phyloP scores from a whole-genome alignment of 2,888 invertebrate genomes.

The Hirtodrosophila duncani region DNA sequence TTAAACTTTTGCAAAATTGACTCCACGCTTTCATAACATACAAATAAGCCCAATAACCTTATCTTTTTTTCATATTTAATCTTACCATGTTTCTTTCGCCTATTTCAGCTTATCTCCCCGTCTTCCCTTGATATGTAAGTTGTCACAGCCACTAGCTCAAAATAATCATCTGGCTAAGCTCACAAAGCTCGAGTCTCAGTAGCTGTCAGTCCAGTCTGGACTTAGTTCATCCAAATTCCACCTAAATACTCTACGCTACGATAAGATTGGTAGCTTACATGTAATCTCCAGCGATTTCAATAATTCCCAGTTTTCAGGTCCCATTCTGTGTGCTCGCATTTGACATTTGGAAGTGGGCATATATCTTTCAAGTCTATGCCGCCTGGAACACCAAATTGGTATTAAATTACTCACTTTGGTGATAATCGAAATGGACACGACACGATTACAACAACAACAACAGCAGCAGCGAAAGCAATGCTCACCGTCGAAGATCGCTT shows the following conservation, averaged over 20 bases:
- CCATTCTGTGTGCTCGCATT: slow-evolving; percentile 69
- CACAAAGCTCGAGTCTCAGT: not conserved
- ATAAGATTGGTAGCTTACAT: slow-evolving; percentile 56
- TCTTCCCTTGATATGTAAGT: slow-evolving; percentile 49
- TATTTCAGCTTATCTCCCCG: slow-evolving; percentile 31
- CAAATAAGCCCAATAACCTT: too few species aligned
- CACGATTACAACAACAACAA: slow-evolving; percentile 65
- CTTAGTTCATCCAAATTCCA: slow-evolving; percentile 51
- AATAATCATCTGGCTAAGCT: slow-evolving; percentile 39
- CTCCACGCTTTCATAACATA: too few species aligned
- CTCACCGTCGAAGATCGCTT: not conserved
- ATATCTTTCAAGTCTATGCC: slow-evolving; percentile 67
- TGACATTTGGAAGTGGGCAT: slow-evolving; percentile 72
- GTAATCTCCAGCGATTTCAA: slow-evolving; percentile 24
- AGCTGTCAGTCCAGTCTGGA: slow-evolving; percentile 13
- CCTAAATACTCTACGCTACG: slow-evolving; percentile 52
- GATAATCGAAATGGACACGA: slow-evolving; percentile 73
- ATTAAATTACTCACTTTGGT: slow-evolving; percentile 72
- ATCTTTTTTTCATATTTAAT: too few species aligned
- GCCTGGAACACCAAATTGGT: slow-evolving; percentile 61
- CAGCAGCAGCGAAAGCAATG: not conserved
- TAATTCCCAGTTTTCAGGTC: slow-evolving; percentile 23
- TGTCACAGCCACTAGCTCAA: slow-evolving; percentile 59
- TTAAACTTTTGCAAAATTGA: too few species aligned
- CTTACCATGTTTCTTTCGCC: not conserved